Evolutionary conservation across 1,140 invertebrate genomes (phyloP), one percentile per base, ranked within the genome.

Genomic region (Polypedilum vanderplanki): DNA sequence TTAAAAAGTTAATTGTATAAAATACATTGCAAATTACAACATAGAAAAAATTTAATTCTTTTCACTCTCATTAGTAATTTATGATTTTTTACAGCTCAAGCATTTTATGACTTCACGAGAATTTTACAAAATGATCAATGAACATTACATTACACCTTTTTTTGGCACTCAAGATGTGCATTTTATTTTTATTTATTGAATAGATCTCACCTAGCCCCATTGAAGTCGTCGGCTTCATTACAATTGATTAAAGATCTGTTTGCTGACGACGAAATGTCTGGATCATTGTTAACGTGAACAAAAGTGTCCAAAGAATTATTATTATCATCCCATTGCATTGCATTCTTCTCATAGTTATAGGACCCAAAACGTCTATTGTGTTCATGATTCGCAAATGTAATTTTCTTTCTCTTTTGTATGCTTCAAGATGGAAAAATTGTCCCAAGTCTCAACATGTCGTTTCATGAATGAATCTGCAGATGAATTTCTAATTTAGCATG

Each of bases 211-310:
- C n/a, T n/a, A n/a, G n/a, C n/a, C n/a, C n/a, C n/a, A n/a, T n/a
- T n/a, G n/a, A n/a, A n/a, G n/a, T n/a, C n/a, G 64, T 67, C 64
- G 64, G 18, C 64, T 18, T n/a, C 64, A 67, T 17, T 17, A 67
- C 18, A 67, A 67, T 67, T 67, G 64, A 18, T 67, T 67, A 18
- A 17, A 67, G 64, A 46, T 46, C 15, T 46, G 41, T 46, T 15
- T 46, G 41, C 64, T 20, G 64, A 67, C 64, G 64, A 67, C 64
- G 18, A 17, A 20, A 67, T 67, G 64, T 67, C 64, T 67, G 64
- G 64, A n/a, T 20, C 64, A 67, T 67, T 67, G 64, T 67, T 67
- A 17, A 67, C 7, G 64, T 17, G 64, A 67, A 67, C 64, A 67
- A 67, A 17, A 67, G 18, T 67, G n/a, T 46, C 41, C 41, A 46